These are phyloP conservation scores for Metellina segmentata DNA, from an alignment of 2,888 invertebrate species.

Conservation along the genomic window DNA sequence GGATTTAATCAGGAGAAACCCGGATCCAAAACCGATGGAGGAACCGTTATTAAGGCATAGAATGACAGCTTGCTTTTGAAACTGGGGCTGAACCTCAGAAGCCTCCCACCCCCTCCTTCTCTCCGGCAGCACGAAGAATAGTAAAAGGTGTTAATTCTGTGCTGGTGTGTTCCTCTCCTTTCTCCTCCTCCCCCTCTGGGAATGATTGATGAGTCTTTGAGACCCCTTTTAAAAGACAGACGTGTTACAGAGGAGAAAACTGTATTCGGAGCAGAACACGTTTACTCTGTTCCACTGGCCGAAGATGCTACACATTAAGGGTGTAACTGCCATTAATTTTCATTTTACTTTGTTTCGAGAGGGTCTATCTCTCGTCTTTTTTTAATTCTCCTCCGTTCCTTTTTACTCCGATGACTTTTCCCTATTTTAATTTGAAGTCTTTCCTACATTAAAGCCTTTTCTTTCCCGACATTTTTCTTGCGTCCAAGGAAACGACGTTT, in stretches of 20 bases:
- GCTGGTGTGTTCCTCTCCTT: slow-evolving; percentile 50
- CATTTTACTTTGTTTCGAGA: slow-evolving; percentile 74
- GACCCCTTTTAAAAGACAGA: slow-evolving; percentile 76
- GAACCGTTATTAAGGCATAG: slow-evolving; percentile 75
- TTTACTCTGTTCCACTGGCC: slow-evolving; percentile 60
- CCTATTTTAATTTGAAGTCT: slow-evolving; percentile 54
- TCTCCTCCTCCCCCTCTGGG: slow-evolving; percentile 22
- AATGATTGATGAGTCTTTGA: slow-evolving; percentile 76
- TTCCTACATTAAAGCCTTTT: slow-evolving; percentile 58
- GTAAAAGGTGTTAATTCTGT: slow-evolving; percentile 75
- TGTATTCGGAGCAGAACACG: slow-evolving; percentile 68
- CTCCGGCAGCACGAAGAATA: slow-evolving; percentile 50
- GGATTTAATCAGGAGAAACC: slow-evolving; percentile 74
- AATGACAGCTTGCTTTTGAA: slow-evolving; percentile 71
- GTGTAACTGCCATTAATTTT: slow-evolving; percentile 74
- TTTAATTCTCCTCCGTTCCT: slow-evolving; percentile 3
- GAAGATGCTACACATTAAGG: slow-evolving; percentile 68
- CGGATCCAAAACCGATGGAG: slow-evolving; percentile 65
- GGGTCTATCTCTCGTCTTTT: neutral
- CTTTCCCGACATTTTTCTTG: slow-evolving; percentile 31
- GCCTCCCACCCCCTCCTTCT: neutral
- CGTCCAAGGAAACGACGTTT: neutral
- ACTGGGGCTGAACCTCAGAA: neutral
- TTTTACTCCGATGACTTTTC: slow-evolving; percentile 29
- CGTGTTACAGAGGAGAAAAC: slow-evolving; percentile 55